Evolutionary conservation across 2,888 invertebrate species (phyloP), one percentile per base, ranked within the genome.

Genomic region (Euplexia lucipara): DNA sequence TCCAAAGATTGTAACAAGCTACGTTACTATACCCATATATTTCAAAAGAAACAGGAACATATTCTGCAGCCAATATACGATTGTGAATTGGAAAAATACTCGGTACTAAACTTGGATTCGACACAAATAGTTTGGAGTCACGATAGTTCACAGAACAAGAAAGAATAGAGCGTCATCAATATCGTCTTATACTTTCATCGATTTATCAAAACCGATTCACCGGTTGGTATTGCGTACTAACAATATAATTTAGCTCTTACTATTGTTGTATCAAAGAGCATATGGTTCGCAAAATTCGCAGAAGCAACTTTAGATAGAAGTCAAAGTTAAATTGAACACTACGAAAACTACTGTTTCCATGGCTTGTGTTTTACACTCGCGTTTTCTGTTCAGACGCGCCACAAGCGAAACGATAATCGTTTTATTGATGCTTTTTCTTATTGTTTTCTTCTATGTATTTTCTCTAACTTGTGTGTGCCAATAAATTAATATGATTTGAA

Each of bases 321-420:
- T 16, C 51, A 32, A 80, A 80, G 63, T 78, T 74, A 72, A 79
- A 79, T 75, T 68, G 57, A 70, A 66, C 62, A 70, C 22, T 72
- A 39, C 49, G 22, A 30, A 56, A 71, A 60, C 63, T 67, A 63
- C 70, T 70, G 68, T 69, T 70, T 51, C 64, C 58, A n/a, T 69
- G 51, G 59, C 73, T 75, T 71, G 64, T 68, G 65, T 56, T 82
- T 70, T 57, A 68, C 66, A 64, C 54, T 62, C 63, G 62, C 48
- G 44, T 53, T 44, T 14, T n/a, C 4, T 39, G 3, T 9, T 10
- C 14, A 66, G 12, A 22, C 18, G 4, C 2, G 22, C 3, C 16
- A 12, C 9, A 10, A 20, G 20, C 1, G 10, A 14, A 8, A 12
- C 0, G 0, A 8, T 4, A 10, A n/a, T n/a, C n/a, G n/a, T n/a